Evolutionary conservation across 2,797 vertebrate species (phyloP).

Genomic region (Vireo griseus): DNA sequence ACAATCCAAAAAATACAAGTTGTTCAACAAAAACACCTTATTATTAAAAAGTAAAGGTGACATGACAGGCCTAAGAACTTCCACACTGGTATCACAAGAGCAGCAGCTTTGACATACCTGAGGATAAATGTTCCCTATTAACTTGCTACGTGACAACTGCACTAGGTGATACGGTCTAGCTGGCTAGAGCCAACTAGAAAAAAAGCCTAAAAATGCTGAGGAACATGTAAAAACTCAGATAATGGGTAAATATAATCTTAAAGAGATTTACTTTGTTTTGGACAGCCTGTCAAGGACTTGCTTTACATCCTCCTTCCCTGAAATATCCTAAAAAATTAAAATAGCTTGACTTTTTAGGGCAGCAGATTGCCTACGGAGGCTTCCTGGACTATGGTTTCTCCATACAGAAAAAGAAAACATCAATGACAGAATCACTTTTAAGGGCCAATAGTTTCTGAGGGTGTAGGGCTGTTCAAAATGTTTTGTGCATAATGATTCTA

Average conservation of each 20-base stretch:
- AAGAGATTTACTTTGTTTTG: neutral
- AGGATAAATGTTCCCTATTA: neutral
- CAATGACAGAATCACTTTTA: neutral
- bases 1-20: neutral
- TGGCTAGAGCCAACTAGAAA: neutral
- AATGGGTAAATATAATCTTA: neutral
- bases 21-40: neutral
- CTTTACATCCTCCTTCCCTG: neutral
- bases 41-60: neutral
- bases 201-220: neutral
- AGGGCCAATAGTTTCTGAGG: fast-evolving
- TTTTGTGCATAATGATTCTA: neutral
- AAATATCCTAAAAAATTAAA: neutral
- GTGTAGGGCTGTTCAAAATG: neutral
- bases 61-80: neutral
- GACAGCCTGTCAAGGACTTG: neutral
- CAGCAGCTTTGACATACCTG: neutral
- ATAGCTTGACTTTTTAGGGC: neutral
- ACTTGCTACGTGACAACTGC: neutral
- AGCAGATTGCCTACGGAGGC: neutral
- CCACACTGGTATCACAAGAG: neutral
- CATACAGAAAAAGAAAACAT: neutral
- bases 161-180: neutral
- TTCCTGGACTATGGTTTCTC: neutral
- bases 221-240: neutral